Conservation (phyloP, 2,113 vertebrate species). For the Prunella fulvescens region DNA sequence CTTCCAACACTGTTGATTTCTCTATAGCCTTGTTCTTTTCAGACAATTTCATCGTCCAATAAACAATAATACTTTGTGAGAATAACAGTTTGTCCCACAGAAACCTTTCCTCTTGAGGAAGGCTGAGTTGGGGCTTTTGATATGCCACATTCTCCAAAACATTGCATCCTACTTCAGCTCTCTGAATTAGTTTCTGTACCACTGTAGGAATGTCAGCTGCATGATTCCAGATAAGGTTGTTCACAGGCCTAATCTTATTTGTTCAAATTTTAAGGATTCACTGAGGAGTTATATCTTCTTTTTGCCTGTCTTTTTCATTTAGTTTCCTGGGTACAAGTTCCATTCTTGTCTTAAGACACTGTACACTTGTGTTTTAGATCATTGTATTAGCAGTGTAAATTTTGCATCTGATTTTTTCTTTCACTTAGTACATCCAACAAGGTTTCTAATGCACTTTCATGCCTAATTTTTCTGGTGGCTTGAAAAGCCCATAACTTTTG, state of each 20-base stretch:
- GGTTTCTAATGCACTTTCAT: conserved; percentile 1
- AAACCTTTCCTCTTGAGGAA: neutral
- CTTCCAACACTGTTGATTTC: neutral
- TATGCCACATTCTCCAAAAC: neutral
- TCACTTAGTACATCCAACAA: conserved; percentile 22
- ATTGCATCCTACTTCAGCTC: neutral
- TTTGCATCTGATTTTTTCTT: conserved; percentile 15
- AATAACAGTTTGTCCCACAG: neutral
- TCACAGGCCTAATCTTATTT: neutral
- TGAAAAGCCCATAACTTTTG: conserved; percentile 12
- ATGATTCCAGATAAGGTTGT: neutral
- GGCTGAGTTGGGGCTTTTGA: neutral
- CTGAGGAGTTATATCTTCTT: neutral
- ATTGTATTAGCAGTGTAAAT: conserved; percentile 5
- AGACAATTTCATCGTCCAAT: neutral
- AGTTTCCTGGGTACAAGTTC: neutral
- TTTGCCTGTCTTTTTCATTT: neutral
- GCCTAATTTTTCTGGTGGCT: conserved; percentile 30
- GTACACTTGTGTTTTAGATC: conserved; percentile 15
- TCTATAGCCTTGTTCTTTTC: neutral
- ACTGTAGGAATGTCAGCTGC: neutral
- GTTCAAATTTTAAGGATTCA: conserved; percentile 31
- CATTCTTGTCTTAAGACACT: conserved; percentile 25
- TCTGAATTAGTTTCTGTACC: neutral
- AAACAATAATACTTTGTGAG: neutral